These are phyloP conservation scores for Cardiocondyla obscurior DNA, from an alignment of 1,140 invertebrate genomes.

Conservation along the genomic window DNA sequence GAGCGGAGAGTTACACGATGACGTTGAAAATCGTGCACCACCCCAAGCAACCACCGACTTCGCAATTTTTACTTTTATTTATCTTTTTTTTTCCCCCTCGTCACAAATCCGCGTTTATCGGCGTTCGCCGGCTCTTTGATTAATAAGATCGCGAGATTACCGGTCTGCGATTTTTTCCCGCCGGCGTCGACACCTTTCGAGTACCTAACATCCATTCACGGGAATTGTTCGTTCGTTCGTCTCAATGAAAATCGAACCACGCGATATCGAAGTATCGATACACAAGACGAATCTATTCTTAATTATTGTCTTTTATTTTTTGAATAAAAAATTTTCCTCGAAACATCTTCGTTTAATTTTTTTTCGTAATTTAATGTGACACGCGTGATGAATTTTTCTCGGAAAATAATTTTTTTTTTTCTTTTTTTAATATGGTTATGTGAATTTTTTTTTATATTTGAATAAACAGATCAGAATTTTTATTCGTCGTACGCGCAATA, in stretches of 20 bases:
- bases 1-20: conserved; percentile 10
- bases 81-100: too few species aligned
- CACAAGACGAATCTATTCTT: neutral
- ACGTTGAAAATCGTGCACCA: neutral
- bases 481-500: neutral
- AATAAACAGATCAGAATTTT: neutral
- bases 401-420: neutral
- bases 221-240: neutral
- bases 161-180: neutral
- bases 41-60: neutral
- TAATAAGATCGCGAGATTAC: neutral
- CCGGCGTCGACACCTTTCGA: neutral
- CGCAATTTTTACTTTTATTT: neutral
- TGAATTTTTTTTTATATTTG: neutral
- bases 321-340: neutral
- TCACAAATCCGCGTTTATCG: neutral
- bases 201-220: neutral
- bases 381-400: neutral
- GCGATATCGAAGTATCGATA: neutral
- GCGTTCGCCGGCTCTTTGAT: conserved; percentile 6
- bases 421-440: too few species aligned
- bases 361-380: neutral
- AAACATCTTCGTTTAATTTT: neutral
- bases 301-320: neutral
- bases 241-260: neutral